These are phyloP conservation scores for Etheostoma spectabile DNA, from an alignment of 2,113 vertebrate genomes.

Conservation along the genomic window DNA sequence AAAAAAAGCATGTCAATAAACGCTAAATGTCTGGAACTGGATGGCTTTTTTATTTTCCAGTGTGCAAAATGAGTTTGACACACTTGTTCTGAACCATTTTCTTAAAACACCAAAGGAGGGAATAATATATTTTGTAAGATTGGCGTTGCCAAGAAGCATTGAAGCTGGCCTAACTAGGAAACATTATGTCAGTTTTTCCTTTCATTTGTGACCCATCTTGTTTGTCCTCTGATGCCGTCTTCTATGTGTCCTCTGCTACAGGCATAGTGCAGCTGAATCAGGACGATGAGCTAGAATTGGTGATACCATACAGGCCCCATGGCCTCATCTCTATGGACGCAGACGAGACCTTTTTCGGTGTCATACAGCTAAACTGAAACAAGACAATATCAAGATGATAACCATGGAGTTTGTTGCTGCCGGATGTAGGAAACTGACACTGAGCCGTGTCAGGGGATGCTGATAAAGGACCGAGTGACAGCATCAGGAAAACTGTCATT, in stretches of 20 bases:
- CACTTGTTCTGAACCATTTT: background rate
- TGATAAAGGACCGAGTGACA: constrained; percentile 66
- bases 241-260: constrained; percentile 15
- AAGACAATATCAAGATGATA: constrained; percentile 17
- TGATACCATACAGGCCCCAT: constrained; percentile 60
- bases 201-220: background rate
- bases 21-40: too few relatives aligned
- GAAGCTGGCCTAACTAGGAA: background rate
- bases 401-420: constrained; percentile 8
- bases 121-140: background rate
- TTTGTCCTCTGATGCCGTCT: background rate
- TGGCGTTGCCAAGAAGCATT: background rate
- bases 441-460: constrained; percentile 30
- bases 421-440: constrained; percentile 56
- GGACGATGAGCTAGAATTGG: constrained; percentile 71
- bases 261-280: constrained; percentile 65
- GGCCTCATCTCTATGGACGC: constrained; percentile 66
- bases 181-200: background rate
- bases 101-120: background rate
- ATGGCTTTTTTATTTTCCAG: too few relatives aligned
- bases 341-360: constrained; percentile 74
- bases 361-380: constrained; percentile 73
- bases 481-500: constrained; percentile 39
- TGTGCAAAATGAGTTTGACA: too few relatives aligned
- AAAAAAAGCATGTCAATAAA: too few relatives aligned